phyloP scores from a whole-genome alignment of 2,888 invertebrate genomes.

The Lapara coniferarum region DNA sequence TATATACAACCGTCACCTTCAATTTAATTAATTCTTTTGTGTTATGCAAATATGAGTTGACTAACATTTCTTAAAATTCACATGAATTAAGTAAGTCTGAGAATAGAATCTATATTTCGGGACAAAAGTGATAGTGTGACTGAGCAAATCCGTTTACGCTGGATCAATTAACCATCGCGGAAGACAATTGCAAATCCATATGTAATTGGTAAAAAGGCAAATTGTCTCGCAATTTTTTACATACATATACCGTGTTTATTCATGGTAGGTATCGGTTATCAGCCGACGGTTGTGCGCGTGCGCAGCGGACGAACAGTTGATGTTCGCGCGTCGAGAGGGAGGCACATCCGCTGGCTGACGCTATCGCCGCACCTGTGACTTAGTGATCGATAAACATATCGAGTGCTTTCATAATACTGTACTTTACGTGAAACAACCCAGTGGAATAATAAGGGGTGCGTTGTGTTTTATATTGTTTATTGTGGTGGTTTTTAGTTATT shows the following conservation, averaged over 20 bases:
- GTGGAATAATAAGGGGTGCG: conserved; percentile 64
- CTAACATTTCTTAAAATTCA: background rate
- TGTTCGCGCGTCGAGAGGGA: conserved; percentile 77
- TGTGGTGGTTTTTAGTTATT: conserved; percentile 30
- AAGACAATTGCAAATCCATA: conserved; percentile 20
- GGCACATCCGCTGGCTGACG: conserved; percentile 71
- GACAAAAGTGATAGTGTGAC: background rate
- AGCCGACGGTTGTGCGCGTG: conserved; percentile 58
- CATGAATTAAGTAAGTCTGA: background rate
- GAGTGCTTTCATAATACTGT: conserved; percentile 53
- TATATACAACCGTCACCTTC: conserved; percentile 5
- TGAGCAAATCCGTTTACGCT: background rate
- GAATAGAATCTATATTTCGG: background rate
- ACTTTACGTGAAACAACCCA: conserved; percentile 49
- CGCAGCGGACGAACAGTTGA: conserved; percentile 72
- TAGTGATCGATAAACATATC: conserved; percentile 58
- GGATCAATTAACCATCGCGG: conserved; percentile 19
- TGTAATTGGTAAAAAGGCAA: conserved; percentile 13
- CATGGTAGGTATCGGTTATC: conserved; percentile 74
- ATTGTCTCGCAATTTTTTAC: conserved; percentile 28
- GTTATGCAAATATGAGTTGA: conserved; percentile 13
- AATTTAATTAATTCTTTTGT: conserved; percentile 18
- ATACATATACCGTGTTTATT: conserved; percentile 57
- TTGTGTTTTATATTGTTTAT: conserved; percentile 51
- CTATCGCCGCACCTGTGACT: conserved; percentile 60